Percentiles rank a stretch among this genome's conserved stretches.
Evolutionary conservation across 2,888 invertebrate genomes (phyloP).

Genomic region (Scaptomyza reducta): DNA sequence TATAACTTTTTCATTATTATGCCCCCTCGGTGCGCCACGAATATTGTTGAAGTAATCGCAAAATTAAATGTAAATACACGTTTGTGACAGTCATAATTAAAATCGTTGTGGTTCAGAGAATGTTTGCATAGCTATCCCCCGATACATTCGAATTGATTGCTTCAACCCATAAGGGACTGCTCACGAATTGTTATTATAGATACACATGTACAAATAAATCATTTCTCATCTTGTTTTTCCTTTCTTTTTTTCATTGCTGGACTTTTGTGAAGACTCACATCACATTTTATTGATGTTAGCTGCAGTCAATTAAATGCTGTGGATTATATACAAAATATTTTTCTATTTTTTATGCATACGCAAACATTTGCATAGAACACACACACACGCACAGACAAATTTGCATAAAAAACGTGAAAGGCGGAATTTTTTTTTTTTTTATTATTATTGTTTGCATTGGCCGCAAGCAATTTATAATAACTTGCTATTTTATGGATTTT

Average conservation of each 20-base stretch:
- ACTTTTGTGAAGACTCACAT: conserved; percentile 50
- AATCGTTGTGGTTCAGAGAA: conserved; percentile 59
- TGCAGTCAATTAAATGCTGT: conserved; percentile 73
- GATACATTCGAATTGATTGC: conserved; percentile 50
- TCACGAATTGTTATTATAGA: conserved; percentile 40
- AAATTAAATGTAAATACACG: conserved; percentile 72
- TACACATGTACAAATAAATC: conserved; percentile 15
- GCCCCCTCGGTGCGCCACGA: background rate
- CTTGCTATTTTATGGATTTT: conserved; percentile 68
- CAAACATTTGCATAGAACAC: conserved; percentile 64
- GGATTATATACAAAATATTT: conserved; percentile 69
- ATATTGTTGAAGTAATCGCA: conserved; percentile 34
- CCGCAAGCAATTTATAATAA: conserved; percentile 66
- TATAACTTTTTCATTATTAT: conserved; percentile 15
- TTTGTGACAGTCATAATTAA: conserved; percentile 61
- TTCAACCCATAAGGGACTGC: conserved; percentile 17
- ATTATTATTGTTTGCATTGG: conserved; percentile 19
- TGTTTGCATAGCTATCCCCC: conserved; percentile 28
- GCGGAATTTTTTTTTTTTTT: conserved; percentile 21
- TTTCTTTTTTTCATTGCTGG: background rate
- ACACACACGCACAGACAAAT: conserved; percentile 15
- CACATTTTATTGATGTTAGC: conserved; percentile 51
- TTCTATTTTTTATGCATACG: conserved; percentile 70
- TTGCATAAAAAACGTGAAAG: conserved; percentile 33
- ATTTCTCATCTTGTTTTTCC: background rate